Percentiles rank a stretch among this genome's conserved stretches.
Conservation (phyloP, 2,797 vertebrate species). For the Hipposideros larvatus region DNA sequence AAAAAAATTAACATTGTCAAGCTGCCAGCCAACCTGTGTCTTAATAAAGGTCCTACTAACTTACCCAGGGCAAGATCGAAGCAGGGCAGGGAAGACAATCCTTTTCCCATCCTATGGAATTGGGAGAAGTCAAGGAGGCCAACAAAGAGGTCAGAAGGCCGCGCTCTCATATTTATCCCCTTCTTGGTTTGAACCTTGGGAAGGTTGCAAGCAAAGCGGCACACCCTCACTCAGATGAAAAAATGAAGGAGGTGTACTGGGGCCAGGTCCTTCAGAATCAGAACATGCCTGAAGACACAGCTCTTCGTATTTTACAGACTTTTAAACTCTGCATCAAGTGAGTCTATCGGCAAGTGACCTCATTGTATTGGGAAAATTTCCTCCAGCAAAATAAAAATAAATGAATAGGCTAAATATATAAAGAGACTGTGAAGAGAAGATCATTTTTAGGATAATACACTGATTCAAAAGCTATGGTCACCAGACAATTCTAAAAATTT, state of each 20-base stretch:
- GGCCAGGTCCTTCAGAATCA: neutral
- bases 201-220: neutral
- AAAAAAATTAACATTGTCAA: neutral
- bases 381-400: neutral
- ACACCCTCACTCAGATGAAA: fast-evolving
- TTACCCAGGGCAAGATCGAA: neutral
- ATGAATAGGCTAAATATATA: neutral
- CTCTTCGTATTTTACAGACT: neutral
- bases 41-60: neutral
- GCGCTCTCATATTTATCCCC: neutral
- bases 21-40: neutral
- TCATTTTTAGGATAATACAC: neutral
- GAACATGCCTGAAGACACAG: neutral
- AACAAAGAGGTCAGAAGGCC: neutral
- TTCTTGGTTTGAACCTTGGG: neutral
- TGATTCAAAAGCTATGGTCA: neutral
- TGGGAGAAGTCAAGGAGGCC: neutral
- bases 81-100: neutral
- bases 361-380: neutral
- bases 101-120: neutral
- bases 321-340: neutral
- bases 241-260: neutral
- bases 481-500: neutral
- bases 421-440: neutral
- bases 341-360: neutral